These are phyloP conservation scores for Proterorhinus semilunaris DNA, from an alignment of 2,113 vertebrate genomes.

Conservation along the genomic window DNA sequence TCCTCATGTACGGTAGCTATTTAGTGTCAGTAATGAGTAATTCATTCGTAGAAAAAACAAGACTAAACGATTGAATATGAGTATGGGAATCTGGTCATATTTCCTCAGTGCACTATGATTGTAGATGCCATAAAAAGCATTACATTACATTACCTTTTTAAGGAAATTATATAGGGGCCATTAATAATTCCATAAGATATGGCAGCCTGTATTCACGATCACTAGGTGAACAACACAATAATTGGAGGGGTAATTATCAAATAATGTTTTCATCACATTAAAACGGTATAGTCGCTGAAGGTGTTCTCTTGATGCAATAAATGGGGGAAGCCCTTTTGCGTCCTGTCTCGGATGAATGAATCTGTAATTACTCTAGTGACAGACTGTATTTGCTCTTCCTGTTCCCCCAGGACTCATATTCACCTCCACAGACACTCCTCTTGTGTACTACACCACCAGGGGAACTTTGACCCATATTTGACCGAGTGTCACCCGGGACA, in stretches of 20 bases:
- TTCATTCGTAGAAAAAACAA: neutral
- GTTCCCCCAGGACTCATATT: neutral
- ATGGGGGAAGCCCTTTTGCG: neutral
- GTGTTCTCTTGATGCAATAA: neutral
- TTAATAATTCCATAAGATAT: no score
- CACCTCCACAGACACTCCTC: neutral
- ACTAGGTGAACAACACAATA: no score
- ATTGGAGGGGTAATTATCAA: no score
- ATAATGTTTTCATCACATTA: neutral
- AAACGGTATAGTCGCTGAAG: neutral
- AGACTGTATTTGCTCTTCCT: neutral
- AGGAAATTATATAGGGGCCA: no score
- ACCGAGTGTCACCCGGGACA: conserved; percentile 40
- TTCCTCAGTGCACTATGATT: neutral
- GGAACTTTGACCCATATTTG: conserved; percentile 51
- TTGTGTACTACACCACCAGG: conserved; percentile 20
- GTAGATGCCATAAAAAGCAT: neutral
- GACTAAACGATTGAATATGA: neutral
- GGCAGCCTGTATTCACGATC: no score
- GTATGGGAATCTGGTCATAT: neutral
- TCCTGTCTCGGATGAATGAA: neutral
- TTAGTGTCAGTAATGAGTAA: conserved; percentile 31
- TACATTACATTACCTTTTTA: no score
- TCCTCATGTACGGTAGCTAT: conserved; percentile 1
- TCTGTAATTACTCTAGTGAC: neutral